A percentile compares a stretch with the other conserved stretches of the same genome.
Evolutionary conservation across 2,888 invertebrate species (phyloP).

Genomic region (Caenorhabditis sp.): DNA sequence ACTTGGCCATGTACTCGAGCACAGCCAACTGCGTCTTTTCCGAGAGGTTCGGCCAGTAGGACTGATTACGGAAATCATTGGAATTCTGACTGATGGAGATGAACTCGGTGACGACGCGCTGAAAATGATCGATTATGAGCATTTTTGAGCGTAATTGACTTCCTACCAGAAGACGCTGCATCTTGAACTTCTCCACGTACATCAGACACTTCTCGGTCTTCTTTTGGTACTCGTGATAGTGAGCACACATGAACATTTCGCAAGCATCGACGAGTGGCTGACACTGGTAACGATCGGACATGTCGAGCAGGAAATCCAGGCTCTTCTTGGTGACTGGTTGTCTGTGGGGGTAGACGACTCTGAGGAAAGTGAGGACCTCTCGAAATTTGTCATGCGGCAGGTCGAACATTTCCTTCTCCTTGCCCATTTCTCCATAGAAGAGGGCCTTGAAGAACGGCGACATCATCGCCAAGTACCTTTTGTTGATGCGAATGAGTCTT

Average conservation of each 20-base stretch:
- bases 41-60: conserved; percentile 31
- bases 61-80: conserved; percentile 16
- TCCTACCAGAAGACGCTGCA: conserved; percentile 37
- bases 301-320: conserved; percentile 28
- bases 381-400: conserved; percentile 35
- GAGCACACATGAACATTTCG: conserved; percentile 51
- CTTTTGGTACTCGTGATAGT: conserved; percentile 42
- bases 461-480: conserved; percentile 33
- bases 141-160: not conserved
- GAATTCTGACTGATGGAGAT: conserved; percentile 21
- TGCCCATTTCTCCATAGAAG: conserved; percentile 21
- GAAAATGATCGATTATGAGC: not conserved
- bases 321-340: conserved; percentile 34
- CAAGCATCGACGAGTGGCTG: conserved; percentile 40
- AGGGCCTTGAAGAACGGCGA: conserved; percentile 39
- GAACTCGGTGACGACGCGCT: conserved; percentile 30
- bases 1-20: conserved; percentile 36
- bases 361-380: conserved; percentile 25
- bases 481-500: conserved; percentile 17
- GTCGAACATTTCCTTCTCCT: conserved; percentile 11
- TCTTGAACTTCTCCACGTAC: conserved; percentile 39
- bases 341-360: conserved; percentile 38
- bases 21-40: conserved; percentile 35
- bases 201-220: conserved; percentile 42
- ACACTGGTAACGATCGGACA: conserved; percentile 42